A percentile compares a stretch with the other conserved stretches of the same genome.
Evolutionary conservation across 2,888 invertebrate species (phyloP).

Genomic region (Machimus rusticus): DNA sequence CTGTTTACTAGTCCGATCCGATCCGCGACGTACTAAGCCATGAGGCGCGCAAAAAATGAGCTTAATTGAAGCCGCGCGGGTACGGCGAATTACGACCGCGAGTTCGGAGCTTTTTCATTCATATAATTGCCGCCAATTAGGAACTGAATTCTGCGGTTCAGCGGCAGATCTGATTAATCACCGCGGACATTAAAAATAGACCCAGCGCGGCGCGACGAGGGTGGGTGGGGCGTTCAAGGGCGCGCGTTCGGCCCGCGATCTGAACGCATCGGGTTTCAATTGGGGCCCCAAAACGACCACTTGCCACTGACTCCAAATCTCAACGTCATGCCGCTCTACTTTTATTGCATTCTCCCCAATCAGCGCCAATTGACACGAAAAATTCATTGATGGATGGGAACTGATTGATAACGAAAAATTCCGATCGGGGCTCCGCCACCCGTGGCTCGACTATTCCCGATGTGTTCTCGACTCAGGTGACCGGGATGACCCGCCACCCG

Average conservation of each 20-base stretch:
- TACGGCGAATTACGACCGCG: neutral
- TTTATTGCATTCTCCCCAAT: neutral
- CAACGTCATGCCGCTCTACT: neutral
- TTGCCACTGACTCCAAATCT: neutral
- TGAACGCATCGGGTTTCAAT: neutral
- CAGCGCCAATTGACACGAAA: neutral
- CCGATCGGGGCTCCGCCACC: neutral
- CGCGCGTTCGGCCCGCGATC: neutral
- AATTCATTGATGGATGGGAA: neutral
- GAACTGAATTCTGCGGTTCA: neutral
- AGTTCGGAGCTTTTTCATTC: conserved; percentile 7
- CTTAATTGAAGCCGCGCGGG: neutral
- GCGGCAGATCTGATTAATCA: conserved; percentile 6
- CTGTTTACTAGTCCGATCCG: neutral
- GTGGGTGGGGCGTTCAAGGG: neutral
- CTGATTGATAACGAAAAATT: neutral
- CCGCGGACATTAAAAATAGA: neutral
- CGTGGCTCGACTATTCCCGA: neutral
- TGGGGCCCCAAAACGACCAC: neutral
- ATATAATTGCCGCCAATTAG: neutral
- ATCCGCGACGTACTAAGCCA: neutral
- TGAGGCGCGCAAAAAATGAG: neutral
- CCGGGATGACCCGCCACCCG: neutral
- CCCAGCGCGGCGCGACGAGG: neutral
- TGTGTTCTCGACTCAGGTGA: neutral